phyloP scores from a whole-genome alignment of 2,797 vertebrate species.

The Alfaro cultratus region DNA sequence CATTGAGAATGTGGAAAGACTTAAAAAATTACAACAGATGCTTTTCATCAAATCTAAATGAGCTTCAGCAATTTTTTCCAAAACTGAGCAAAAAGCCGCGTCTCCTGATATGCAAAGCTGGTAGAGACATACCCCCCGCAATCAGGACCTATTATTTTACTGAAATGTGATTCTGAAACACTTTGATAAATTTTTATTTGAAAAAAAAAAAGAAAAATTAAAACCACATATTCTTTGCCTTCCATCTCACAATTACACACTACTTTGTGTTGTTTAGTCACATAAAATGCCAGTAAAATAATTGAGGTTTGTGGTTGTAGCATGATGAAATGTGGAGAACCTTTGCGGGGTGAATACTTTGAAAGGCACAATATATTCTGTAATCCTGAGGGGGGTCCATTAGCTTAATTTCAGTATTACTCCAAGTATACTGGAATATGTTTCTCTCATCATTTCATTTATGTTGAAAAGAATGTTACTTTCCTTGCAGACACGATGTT shows the following conservation, averaged over 20 bases:
- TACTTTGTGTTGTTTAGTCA: not conserved
- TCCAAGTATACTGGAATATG: not conserved
- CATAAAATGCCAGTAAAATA: not conserved
- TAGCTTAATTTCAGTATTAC: not conserved
- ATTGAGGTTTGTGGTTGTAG: conserved; percentile 1
- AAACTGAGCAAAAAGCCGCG: not conserved
- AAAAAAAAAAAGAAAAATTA: not conserved
- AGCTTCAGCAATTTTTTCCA: not conserved
- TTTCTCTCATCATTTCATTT: not conserved
- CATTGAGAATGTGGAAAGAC: not conserved
- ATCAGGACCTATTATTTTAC: not conserved
- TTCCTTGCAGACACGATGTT: not conserved
- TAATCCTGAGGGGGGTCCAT: not conserved
- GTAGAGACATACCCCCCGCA: not conserved
- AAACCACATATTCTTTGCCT: not conserved
- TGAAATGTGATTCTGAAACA: not conserved
- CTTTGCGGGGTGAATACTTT: not conserved
- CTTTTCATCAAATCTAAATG: not conserved
- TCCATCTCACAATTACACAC: not conserved
- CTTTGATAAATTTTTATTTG: not conserved
- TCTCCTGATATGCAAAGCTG: not conserved
- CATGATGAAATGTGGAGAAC: not conserved
- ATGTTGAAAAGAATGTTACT: not conserved
- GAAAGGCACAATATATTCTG: not conserved
- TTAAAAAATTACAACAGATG: not conserved